phyloP scores from a whole-genome alignment of 2,888 invertebrate species.

The Conomelus anceps region DNA sequence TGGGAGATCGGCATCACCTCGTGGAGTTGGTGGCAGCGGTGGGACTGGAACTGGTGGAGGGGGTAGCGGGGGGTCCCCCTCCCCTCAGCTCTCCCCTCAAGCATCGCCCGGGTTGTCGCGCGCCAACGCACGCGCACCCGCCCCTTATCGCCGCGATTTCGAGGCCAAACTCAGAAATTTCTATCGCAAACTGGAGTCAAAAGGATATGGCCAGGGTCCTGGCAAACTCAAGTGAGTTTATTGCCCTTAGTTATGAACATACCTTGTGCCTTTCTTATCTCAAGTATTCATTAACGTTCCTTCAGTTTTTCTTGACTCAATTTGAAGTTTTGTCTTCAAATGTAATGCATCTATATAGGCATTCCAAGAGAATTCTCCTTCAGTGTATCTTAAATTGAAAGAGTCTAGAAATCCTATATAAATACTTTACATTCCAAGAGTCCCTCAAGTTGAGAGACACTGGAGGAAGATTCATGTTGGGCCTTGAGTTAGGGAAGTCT shows the following conservation, averaged over 20 bases:
- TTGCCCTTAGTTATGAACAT: background rate
- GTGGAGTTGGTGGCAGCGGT: conserved; percentile 31
- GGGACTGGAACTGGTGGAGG: background rate
- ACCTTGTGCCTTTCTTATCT: too few relatives aligned
- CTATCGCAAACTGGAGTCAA: conserved; percentile 89
- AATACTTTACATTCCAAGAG: too few relatives aligned
- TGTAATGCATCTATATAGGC: too few relatives aligned
- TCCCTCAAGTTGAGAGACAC: too few relatives aligned
- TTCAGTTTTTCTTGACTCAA: too few relatives aligned
- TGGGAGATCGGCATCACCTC: conserved; percentile 46
- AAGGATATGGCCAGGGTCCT: conserved; percentile 95
- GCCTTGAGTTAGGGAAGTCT: too few relatives aligned
- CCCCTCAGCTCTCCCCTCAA: conserved; percentile 56
- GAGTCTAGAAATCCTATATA: too few relatives aligned
- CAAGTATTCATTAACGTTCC: too few relatives aligned
- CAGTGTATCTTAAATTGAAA: too few relatives aligned
- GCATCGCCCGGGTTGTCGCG: conserved; percentile 70
- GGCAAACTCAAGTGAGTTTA: conserved; percentile 84
- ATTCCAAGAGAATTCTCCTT: too few relatives aligned
- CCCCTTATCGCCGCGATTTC: conserved; percentile 87
- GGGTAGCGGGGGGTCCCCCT: conserved; percentile 48
- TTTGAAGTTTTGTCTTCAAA: too few relatives aligned
- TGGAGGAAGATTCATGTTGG: too few relatives aligned
- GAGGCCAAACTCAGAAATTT: conserved; percentile 92
- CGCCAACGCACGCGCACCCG: conserved; percentile 73